Evolutionary conservation across 1,140 invertebrate species (phyloP).

Genomic region (Galleria mellonella): DNA sequence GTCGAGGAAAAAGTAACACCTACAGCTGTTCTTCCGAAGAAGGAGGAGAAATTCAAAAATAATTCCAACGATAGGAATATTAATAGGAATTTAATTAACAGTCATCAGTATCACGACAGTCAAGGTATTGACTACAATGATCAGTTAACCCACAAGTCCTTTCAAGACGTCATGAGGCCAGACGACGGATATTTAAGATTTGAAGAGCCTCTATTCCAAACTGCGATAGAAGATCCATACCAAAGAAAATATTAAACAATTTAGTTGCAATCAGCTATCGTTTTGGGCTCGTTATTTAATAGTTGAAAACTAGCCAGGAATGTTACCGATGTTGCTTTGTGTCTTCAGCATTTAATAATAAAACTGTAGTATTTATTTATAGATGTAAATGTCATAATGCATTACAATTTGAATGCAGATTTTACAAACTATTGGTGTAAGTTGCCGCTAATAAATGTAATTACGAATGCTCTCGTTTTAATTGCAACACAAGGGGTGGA

Average conservation of each 20-base stretch:
- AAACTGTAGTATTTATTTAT: constrained; percentile 15
- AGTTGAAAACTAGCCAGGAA: constrained; percentile 21
- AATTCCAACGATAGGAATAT: constrained; percentile 26
- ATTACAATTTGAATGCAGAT: constrained; percentile 8
- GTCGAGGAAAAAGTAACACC: constrained; percentile 64
- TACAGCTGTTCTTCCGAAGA: constrained; percentile 52
- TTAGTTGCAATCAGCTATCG: neutral
- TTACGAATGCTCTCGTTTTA: constrained; percentile 56
- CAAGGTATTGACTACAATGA: constrained; percentile 34
- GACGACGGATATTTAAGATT: constrained; percentile 59
- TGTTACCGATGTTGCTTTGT: neutral
- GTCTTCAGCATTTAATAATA: neutral
- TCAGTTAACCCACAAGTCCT: constrained; percentile 50
- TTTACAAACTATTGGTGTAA: constrained; percentile 40
- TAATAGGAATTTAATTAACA: constrained; percentile 60
- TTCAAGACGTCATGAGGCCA: constrained; percentile 45
- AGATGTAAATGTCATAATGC: constrained; percentile 7
- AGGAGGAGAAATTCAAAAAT: constrained; percentile 51
- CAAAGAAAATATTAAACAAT: constrained; percentile 52
- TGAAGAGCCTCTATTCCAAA: constrained; percentile 64
- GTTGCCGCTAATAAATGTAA: constrained; percentile 60
- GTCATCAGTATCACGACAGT: constrained; percentile 67
- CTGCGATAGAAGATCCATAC: constrained; percentile 60
- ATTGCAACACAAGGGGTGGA: constrained; percentile 46
- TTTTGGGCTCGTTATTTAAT: constrained; percentile 18